Conservation (phyloP, 1,140 invertebrate genomes). For the Drosophila bocki region DNA sequence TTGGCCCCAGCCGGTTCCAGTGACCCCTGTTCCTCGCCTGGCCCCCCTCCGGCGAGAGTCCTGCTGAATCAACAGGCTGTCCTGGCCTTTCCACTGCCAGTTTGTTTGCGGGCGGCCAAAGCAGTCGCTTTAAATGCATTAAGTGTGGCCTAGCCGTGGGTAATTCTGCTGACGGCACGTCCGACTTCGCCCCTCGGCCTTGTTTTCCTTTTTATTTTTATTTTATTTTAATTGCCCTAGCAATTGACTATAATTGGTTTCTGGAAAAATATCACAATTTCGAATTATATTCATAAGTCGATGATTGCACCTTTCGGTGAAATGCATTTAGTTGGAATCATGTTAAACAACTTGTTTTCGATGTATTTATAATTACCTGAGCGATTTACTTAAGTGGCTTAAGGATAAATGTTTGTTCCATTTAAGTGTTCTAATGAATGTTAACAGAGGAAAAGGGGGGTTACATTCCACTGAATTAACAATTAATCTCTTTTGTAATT, state of each 20-base stretch:
- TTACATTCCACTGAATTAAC: not conserved
- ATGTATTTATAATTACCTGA: not conserved
- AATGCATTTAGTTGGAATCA: not conserved
- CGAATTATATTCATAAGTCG: constrained; percentile 20
- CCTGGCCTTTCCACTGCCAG: constrained; percentile 10
- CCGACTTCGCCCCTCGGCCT: not conserved
- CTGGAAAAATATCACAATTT: constrained; percentile 21
- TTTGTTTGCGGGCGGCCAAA: constrained; percentile 40
- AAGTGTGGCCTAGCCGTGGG: constrained; percentile 46
- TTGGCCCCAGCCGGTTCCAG: constrained; percentile 30
- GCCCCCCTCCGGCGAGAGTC: not conserved
- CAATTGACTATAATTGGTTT: constrained; percentile 29
- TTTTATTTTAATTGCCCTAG: constrained; percentile 32
- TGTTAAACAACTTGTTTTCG: not conserved
- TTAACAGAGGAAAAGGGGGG: not conserved
- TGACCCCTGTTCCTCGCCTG: constrained; percentile 1
- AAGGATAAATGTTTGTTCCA: not conserved
- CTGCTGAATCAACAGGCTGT: constrained; percentile 71
- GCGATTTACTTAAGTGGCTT: not conserved
- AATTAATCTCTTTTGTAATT: rapidly evolving
- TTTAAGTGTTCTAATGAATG: not conserved
- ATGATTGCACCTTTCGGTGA: not conserved
- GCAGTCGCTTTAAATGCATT: constrained; percentile 76
- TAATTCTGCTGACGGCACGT: constrained; percentile 37
- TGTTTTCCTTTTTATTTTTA: constrained; percentile 12